A percentile compares a stretch with the other conserved stretches of the same genome.
Evolutionary conservation across 1,140 invertebrate species (phyloP).

Genomic region (Chymomyza costata): DNA sequence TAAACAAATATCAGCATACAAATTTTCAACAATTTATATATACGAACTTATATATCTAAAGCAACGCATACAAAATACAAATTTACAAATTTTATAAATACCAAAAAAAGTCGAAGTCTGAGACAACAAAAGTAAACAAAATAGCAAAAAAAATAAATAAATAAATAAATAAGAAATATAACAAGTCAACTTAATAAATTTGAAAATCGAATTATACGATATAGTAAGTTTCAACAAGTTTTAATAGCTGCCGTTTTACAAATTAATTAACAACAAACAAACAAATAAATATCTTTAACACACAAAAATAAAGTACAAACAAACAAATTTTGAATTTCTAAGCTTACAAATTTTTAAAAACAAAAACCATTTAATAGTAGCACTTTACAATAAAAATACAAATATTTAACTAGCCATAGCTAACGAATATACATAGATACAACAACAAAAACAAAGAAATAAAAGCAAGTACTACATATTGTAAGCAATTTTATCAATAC

Average conservation of each 20-base stretch:
- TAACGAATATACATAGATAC: neutral
- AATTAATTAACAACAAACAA: constrained; percentile 33
- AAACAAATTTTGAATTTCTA: constrained; percentile 38
- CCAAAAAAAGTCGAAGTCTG: constrained; percentile 40
- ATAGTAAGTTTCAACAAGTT: constrained; percentile 20
- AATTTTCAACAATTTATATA: constrained; percentile 38
- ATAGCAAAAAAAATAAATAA: constrained; percentile 19
- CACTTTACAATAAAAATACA: constrained; percentile 47
- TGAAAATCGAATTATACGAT: constrained; percentile 23
- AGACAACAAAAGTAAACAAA: constrained; percentile 6
- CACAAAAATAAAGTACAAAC: constrained; percentile 8
- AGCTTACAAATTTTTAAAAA: constrained; percentile 55
- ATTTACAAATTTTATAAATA: constrained; percentile 66
- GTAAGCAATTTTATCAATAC: neutral
- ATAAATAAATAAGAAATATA: constrained; percentile 5
- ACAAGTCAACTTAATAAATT: constrained; percentile 21
- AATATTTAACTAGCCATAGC: constrained; percentile 1
- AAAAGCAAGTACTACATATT: neutral
- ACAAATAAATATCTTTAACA: neutral
- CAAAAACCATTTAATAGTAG: constrained; percentile 51
- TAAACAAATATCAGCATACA: constrained; percentile 41
- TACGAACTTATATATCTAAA: constrained; percentile 37
- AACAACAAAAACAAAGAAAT: neutral
- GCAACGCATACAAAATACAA: constrained; percentile 70
- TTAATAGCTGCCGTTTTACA: too few species aligned